Percentiles rank a stretch among this genome's conserved stretches.
Evolutionary conservation across 2,888 invertebrate species (phyloP).

Genomic region (Cryptus viduatorius): DNA sequence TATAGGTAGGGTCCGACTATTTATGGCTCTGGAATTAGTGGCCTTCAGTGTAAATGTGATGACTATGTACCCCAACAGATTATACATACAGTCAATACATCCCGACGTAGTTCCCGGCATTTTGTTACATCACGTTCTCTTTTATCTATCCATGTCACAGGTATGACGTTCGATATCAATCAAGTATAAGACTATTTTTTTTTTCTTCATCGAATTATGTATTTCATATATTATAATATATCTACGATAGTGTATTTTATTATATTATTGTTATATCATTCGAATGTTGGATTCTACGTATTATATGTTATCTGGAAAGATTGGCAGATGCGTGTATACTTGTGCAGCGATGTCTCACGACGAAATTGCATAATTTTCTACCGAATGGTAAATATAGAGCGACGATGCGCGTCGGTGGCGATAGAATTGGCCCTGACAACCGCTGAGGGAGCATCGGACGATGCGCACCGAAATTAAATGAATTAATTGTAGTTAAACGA

Average conservation of each 20-base stretch:
- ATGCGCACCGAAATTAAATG: slow-evolving; percentile 6
- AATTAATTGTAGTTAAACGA: slow-evolving; percentile 7
- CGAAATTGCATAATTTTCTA: neutral
- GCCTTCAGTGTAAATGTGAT: slow-evolving; percentile 43
- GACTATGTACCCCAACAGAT: slow-evolving; percentile 16
- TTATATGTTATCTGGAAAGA: neutral
- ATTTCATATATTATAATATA: neutral
- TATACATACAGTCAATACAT: slow-evolving; percentile 12
- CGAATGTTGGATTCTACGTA: neutral
- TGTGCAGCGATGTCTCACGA: neutral
- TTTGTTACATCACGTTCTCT: neutral
- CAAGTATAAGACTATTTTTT: neutral
- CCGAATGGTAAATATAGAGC: neutral
- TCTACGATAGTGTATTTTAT: too few relatives aligned
- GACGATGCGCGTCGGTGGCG: neutral
- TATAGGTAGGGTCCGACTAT: slow-evolving; percentile 47
- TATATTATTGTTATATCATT: neutral
- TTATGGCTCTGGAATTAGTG: slow-evolving; percentile 49
- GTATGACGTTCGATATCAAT: neutral
- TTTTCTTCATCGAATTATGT: neutral
- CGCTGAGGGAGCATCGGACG: neutral
- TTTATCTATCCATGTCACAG: neutral
- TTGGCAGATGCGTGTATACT: neutral
- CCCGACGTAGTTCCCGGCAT: neutral
- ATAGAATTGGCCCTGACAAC: neutral